phyloP scores from a whole-genome alignment of 2,888 invertebrate species.

The Leuctra nigra region DNA sequence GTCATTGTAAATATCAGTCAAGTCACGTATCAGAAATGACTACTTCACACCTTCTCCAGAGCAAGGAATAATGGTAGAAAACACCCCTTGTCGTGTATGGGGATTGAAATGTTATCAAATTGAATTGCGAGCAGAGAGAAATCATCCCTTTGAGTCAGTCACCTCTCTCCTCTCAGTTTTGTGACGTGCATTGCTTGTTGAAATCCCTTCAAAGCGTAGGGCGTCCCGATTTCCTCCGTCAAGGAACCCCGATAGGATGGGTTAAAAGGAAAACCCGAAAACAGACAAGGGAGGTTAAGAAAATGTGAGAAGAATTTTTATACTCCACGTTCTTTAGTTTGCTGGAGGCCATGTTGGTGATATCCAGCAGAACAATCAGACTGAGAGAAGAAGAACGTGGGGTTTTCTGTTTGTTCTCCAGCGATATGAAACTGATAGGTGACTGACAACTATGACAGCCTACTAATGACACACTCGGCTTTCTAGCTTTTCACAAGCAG shows the following conservation, averaged over 20 bases:
- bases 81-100: not conserved
- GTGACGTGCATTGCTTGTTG: not conserved
- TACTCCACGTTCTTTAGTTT: too few relatives aligned
- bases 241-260: not conserved
- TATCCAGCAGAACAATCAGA: too few relatives aligned
- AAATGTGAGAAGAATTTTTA: not conserved
- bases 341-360: too few relatives aligned
- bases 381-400: too few relatives aligned
- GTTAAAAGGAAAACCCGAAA: not conserved
- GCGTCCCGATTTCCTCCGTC: not conserved
- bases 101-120: not conserved
- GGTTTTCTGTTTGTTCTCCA: too few relatives aligned
- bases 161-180: not conserved
- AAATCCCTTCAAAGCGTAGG: not conserved
- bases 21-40: too few relatives aligned
- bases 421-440: too few relatives aligned
- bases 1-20: too few relatives aligned
- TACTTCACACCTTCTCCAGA: too few relatives aligned
- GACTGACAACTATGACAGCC: too few relatives aligned
- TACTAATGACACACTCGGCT: too few relatives aligned
- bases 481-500: too few relatives aligned
- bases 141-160: not conserved
- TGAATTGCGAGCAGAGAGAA: not conserved
- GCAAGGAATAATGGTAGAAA: not conserved
- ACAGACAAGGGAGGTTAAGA: not conserved